Percentiles rank a stretch among this genome's conserved stretches.
Evolutionary conservation across 2,888 invertebrate genomes (phyloP).

Genomic region (Drosophila diplacantha): DNA sequence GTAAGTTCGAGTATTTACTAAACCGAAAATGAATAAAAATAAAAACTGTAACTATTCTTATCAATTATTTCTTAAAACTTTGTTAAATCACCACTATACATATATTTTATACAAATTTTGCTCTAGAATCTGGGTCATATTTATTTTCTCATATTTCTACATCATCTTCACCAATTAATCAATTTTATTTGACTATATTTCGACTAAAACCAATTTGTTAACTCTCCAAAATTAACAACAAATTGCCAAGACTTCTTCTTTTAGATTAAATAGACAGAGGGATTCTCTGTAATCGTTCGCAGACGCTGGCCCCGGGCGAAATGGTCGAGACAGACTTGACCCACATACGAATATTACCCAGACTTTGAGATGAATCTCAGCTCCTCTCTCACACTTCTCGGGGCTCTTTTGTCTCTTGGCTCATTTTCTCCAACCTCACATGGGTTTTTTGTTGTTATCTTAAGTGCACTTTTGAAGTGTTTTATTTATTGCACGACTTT

Average conservation of each 20-base stretch:
- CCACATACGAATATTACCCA: conserved; percentile 30
- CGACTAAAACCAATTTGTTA: background rate
- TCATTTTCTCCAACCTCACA: conserved; percentile 23
- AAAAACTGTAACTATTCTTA: background rate
- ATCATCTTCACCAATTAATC: background rate
- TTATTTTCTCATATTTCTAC: background rate
- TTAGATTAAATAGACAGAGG: background rate
- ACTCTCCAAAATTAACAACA: background rate
- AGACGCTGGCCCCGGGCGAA: conserved; percentile 8
- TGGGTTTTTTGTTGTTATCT: conserved; percentile 56
- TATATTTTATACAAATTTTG: too few species aligned
- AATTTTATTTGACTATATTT: background rate
- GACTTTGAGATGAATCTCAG: conserved; percentile 13
- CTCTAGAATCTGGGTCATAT: too few species aligned
- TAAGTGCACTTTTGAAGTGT: conserved; percentile 70
- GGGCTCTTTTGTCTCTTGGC: conserved; percentile 27
- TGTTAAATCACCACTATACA: background rate
- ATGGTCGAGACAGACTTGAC: conserved; percentile 20
- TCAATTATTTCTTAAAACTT: background rate
- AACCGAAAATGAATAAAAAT: background rate
- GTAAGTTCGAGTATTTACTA: background rate
- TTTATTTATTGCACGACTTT: conserved; percentile 71
- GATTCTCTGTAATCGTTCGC: background rate
- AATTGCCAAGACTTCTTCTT: background rate
- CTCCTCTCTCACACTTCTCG: conserved; percentile 32